A percentile compares a stretch with the other conserved stretches of the same genome.
Evolutionary conservation across 2,113 vertebrate genomes (phyloP).

Genomic region (Ictalurus furcatus): DNA sequence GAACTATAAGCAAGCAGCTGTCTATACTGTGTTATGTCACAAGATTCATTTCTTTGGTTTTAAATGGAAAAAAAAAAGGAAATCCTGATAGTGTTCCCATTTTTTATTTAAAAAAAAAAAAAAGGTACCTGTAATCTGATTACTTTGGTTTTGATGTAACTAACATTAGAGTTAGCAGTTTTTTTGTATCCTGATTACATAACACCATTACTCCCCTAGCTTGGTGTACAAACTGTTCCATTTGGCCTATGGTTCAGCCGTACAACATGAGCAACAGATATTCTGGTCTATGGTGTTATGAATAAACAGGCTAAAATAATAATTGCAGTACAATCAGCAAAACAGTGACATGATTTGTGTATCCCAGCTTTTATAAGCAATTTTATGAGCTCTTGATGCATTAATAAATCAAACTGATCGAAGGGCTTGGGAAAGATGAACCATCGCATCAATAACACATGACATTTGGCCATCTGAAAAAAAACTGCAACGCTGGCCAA

Average conservation of each 20-base stretch:
- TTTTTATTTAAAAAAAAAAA: no score
- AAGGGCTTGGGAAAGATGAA: neutral
- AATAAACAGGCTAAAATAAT: neutral
- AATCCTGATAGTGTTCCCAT: no score
- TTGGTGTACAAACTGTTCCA: neutral
- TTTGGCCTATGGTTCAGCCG: no score
- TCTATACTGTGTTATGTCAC: no score
- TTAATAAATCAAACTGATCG: constrained; percentile 1
- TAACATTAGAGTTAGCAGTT: no score
- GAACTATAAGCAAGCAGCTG: no score
- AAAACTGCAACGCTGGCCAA: neutral
- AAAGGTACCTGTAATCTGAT: no score
- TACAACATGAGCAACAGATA: neutral
- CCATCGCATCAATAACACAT: neutral
- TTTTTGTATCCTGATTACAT: no score
- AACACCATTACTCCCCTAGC: no score
- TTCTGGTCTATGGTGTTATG: neutral
- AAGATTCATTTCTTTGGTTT: no score
- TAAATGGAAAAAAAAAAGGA: no score
- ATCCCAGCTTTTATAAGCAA: neutral
- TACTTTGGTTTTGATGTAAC: no score
- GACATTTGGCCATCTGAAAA: neutral
- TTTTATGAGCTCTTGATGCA: neutral
- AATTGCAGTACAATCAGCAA: neutral
- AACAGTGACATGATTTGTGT: neutral